phyloP scores from a whole-genome alignment of 2,888 invertebrate genomes.

The Leptinotarsa rubiginosa region DNA sequence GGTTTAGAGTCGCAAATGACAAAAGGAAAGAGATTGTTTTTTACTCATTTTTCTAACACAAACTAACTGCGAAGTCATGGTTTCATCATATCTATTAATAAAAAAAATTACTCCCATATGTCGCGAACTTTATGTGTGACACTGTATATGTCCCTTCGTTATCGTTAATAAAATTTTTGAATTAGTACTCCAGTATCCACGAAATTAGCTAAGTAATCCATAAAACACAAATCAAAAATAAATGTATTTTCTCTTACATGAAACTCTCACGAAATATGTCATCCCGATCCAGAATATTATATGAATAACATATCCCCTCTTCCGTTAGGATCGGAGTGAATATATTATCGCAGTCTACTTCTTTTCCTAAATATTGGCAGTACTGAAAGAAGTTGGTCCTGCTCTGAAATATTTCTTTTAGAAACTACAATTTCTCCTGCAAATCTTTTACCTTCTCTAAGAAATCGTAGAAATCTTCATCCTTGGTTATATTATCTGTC shows the following conservation, averaged over 20 bases:
- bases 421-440: background rate
- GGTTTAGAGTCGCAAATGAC: no score
- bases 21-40: no score
- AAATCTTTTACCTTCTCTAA: slow-evolving; percentile 42
- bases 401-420: slow-evolving; percentile 35
- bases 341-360: slow-evolving; percentile 44
- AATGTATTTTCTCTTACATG: slow-evolving; percentile 58
- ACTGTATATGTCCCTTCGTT: no score
- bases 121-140: no score
- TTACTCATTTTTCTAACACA: no score
- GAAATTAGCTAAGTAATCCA: no score
- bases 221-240: no score
- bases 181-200: no score
- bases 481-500: slow-evolving; percentile 35
- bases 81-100: no score
- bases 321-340: slow-evolving; percentile 71
- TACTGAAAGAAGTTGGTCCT: slow-evolving; percentile 30
- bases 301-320: slow-evolving; percentile 79
- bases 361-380: slow-evolving; percentile 51
- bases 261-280: slow-evolving; percentile 71
- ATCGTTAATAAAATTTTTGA: no score
- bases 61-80: no score
- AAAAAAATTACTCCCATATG: no score
- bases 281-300: slow-evolving; percentile 73
- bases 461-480: slow-evolving; percentile 47